Percentiles rank a stretch among this genome's conserved stretches.
Evolutionary conservation across 1,140 invertebrate genomes (phyloP).

Genomic region (Archegozetes longisetosus): DNA sequence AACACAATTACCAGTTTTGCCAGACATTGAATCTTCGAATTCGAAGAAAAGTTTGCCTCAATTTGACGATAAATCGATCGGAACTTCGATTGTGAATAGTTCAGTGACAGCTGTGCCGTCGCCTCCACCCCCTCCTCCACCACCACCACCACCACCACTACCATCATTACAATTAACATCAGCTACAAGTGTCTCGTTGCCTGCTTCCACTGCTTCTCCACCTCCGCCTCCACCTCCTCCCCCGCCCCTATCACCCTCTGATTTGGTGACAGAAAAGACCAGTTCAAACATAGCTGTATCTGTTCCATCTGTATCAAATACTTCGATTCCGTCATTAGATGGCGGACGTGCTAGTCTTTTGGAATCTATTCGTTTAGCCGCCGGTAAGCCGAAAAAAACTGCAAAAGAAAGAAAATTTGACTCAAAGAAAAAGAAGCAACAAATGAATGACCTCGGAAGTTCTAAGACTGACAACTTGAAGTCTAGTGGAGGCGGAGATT

Average conservation of each 20-base stretch:
- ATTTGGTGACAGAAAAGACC: no score
- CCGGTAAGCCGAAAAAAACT: slow-evolving; percentile 56
- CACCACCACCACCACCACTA: no score
- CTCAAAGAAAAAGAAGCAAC: slow-evolving; percentile 35
- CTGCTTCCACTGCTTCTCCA: no score
- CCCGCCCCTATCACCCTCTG: slow-evolving; percentile 23
- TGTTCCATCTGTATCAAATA: slow-evolving; percentile 3
- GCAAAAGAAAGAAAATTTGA: slow-evolving; percentile 38
- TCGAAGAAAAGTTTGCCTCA: no score
- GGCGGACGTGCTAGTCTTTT: slow-evolving; percentile 62
- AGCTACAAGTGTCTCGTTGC: no score
- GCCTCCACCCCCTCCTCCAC: slow-evolving; percentile 16
- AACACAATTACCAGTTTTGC: slow-evolving; percentile 23
- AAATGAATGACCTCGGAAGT: no score
- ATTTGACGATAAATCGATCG: no score
- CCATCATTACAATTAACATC: no score
- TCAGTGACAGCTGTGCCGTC: slow-evolving; percentile 13
- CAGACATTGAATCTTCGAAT: no score
- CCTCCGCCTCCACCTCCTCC: slow-evolving; percentile 23
- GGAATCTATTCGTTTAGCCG: slow-evolving; percentile 75
- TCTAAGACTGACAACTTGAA: no score
- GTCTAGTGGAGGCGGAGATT: slow-evolving; percentile 38
- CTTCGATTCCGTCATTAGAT: no score
- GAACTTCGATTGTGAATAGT: slow-evolving; percentile 21
- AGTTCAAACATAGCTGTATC: slow-evolving; percentile 9